Conservation (phyloP, 2,888 invertebrate genomes). For the Lepeophtheirus nordmannii region DNA sequence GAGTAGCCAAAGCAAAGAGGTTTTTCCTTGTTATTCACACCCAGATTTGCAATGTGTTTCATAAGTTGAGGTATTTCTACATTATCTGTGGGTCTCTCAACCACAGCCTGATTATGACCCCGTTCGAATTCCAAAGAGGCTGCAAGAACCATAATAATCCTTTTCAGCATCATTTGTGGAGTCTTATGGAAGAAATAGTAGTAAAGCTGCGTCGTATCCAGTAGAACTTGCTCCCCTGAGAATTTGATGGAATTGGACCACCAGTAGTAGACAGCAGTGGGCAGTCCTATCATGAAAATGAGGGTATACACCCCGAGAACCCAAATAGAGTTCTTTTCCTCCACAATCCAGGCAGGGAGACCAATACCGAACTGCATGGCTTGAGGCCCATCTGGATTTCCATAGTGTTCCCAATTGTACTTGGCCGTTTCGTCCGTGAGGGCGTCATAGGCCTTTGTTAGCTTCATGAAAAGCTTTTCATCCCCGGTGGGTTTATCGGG, state of each 20-base stretch:
- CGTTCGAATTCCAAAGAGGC: conserved; percentile 93
- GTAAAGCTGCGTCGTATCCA: conserved; percentile 93
- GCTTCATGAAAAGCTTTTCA: conserved; percentile 89
- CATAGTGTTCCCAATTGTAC: conserved; percentile 96
- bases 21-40: conserved; percentile 88
- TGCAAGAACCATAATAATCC: conserved; percentile 88
- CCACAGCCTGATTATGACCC: conserved; percentile 78
- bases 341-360: conserved; percentile 97
- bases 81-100: conserved; percentile 77
- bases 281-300: conserved; percentile 82
- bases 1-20: conserved; percentile 85
- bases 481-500: conserved; percentile 96
- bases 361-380: conserved; percentile 99
- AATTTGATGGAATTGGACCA: conserved; percentile 96
- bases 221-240: conserved; percentile 77
- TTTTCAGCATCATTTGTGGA: conserved; percentile 81
- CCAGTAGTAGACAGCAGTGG: conserved; percentile 59
- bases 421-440: conserved; percentile 93
- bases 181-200: conserved; percentile 91
- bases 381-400: conserved; percentile 98
- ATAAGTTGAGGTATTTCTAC: conserved; percentile 87
- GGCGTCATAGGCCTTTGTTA: conserved; percentile 73
- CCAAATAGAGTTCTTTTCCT: conserved; percentile 97
- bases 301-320: conserved; percentile 84
- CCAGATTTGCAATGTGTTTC: conserved; percentile 71